Evolutionary conservation across 2,888 invertebrate species (phyloP).

Genomic region (Drosophila greeni): DNA sequence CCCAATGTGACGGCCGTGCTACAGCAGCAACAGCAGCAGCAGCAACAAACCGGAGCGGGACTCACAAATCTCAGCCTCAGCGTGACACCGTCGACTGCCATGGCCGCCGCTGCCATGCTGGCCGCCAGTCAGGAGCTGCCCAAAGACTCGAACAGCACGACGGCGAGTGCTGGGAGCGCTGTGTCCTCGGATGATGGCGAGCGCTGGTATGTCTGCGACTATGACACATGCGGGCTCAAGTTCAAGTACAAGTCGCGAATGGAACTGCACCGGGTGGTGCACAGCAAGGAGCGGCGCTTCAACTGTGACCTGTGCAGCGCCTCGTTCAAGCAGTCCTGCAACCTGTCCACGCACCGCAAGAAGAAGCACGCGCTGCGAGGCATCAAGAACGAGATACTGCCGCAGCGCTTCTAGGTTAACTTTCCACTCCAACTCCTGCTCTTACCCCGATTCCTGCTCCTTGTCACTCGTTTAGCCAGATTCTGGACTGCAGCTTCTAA

Average conservation of each 20-base stretch:
- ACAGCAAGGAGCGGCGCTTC: conserved; percentile 76
- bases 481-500: conserved; percentile 6
- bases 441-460: neutral
- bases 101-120: conserved; percentile 48
- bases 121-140: conserved; percentile 56
- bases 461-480: conserved; percentile 20
- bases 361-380: conserved; percentile 75
- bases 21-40: conserved; percentile 23
- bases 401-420: conserved; percentile 69
- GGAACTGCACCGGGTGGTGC: conserved; percentile 75
- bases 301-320: conserved; percentile 74
- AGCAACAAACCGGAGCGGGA: conserved; percentile 6
- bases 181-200: conserved; percentile 76
- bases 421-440: neutral
- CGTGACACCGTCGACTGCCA: conserved; percentile 49
- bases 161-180: conserved; percentile 75
- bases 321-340: conserved; percentile 76
- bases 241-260: conserved; percentile 76
- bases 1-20: conserved; percentile 29
- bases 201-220: conserved; percentile 76
- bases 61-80: conserved; percentile 56
- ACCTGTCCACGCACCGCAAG: conserved; percentile 75
- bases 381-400: conserved; percentile 62
- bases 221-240: conserved; percentile 72
- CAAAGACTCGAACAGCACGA: conserved; percentile 75